phyloP scores from a whole-genome alignment of 2,888 invertebrate genomes.

The Lutraria lutraria region DNA sequence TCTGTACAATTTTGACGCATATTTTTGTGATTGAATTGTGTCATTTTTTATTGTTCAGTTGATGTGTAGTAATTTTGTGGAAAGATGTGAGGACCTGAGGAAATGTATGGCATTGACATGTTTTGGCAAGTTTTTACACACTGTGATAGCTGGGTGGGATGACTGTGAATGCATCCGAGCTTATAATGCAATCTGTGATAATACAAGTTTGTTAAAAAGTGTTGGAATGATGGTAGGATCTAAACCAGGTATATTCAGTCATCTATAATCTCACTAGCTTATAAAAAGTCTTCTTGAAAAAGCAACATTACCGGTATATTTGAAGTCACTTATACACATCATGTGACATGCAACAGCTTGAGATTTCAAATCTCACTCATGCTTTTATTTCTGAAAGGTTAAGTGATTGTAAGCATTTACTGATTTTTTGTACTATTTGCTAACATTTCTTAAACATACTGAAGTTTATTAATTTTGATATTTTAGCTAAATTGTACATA shows the following conservation, averaged over 20 bases:
- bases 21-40: neutral
- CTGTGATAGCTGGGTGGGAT: conserved; percentile 87
- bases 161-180: conserved; percentile 85
- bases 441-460: too few species aligned
- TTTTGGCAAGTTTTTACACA: conserved; percentile 86
- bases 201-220: conserved; percentile 81
- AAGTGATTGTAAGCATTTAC: too few species aligned
- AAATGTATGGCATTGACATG: conserved; percentile 83
- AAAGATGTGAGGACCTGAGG: conserved; percentile 77
- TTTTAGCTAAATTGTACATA: too few species aligned
- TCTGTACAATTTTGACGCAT: too few species aligned
- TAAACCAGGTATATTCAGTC: conserved; percentile 80
- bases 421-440: too few species aligned
- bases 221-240: conserved; percentile 80
- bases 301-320: too few species aligned
- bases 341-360: too few species aligned
- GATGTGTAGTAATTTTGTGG: conserved; percentile 73
- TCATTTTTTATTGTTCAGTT: conserved; percentile 66
- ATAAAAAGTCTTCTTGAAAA: too few species aligned
- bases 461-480: too few species aligned
- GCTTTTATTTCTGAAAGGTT: too few species aligned
- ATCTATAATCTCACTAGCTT: neutral
- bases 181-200: conserved; percentile 81
- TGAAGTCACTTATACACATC: too few species aligned
- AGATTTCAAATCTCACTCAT: too few species aligned